Percentiles rank a stretch among this genome's conserved stretches.
phyloP scores from a whole-genome alignment of 2,113 vertebrate genomes.

The Alosa alosa region DNA sequence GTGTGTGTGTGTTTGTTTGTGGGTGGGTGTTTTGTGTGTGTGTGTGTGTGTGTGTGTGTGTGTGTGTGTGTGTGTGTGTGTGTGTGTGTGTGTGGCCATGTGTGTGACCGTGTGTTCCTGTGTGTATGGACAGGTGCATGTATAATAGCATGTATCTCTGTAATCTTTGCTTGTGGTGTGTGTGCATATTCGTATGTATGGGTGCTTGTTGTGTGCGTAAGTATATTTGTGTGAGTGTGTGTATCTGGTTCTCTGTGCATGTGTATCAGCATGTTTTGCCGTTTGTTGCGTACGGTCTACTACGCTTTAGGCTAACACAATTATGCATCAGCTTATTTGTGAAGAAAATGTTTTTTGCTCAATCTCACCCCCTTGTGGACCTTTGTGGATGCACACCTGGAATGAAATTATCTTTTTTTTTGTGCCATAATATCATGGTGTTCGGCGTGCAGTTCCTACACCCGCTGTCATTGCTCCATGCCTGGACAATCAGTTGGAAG shows the following conservation, averaged over 20 bases:
- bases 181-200: not conserved
- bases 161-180: not conserved
- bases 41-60: not conserved
- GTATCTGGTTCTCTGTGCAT: conserved; percentile 31
- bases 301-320: conserved; percentile 6
- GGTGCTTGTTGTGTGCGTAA: conserved; percentile 1
- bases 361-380: conserved; percentile 32
- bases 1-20: not conserved
- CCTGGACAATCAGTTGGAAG: conserved; percentile 29
- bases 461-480: conserved; percentile 26
- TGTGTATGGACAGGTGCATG: conserved; percentile 12
- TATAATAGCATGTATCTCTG: conserved; percentile 2
- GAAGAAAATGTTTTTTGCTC: conserved; percentile 46
- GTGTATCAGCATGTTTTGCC: conserved; percentile 38
- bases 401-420: conserved; percentile 33
- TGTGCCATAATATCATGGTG: conserved; percentile 39
- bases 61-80: too few species aligned
- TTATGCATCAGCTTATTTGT: conserved; percentile 14
- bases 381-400: conserved; percentile 38
- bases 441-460: conserved; percentile 14
- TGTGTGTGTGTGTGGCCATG: too few species aligned
- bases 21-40: not conserved
- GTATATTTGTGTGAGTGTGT: conserved; percentile 8
- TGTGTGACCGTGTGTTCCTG: not conserved
- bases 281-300: conserved; percentile 13